Base-by-base conservation (phyloP, 2,113 vertebrate genomes). In the Taxidea taxus region DNA sequence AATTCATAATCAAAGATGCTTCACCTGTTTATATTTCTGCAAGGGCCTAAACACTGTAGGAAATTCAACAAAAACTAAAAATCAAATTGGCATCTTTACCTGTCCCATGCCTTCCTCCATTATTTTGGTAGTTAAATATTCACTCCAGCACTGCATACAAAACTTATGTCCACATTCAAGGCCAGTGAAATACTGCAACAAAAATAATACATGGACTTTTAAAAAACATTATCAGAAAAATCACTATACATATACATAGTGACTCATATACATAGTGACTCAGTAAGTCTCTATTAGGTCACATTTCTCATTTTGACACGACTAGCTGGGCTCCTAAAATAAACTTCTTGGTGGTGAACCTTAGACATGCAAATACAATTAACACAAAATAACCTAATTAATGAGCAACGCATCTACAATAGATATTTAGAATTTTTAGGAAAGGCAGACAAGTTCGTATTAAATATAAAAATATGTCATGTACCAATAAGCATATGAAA, bases 81-180 rank as follows among this genome's bases (percentile, higher is more conserved):
- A 49, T 75, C 20, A 95, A 88, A 34, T 39, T 49, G 31, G 34
- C 18, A 85, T 47, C 66, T 97, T 98, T 99, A 99, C 99, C 99
- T 99, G 99, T 98, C 99, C 99, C 99, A 99, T 99, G 99, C 99
- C 99, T 99, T 99, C 99, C 97, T 99, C 99, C 98, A 99, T 99
- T 98, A 99, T 99, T 99, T 99, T 99, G 98, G 99, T 99, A 97
- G 99, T 99, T 99, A 99, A 99, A 99, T 99, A 99, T 99, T 99
- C 99, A 83, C 99, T 99, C 99, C 99, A 99, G 99, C 99, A 99
- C 99, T 99, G 99, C 99, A 99, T 99, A 99, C 99, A 99, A 99
- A 99, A 99, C 98, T 99, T 99, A 99, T 99, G 99, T 99, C 99
- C 99, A 99, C 99, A 99, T 98, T 99, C 99, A 98, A 99, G 99